Evolutionary conservation across 2,113 vertebrate species (phyloP).

Genomic region (Halichoeres trimaculatus): DNA sequence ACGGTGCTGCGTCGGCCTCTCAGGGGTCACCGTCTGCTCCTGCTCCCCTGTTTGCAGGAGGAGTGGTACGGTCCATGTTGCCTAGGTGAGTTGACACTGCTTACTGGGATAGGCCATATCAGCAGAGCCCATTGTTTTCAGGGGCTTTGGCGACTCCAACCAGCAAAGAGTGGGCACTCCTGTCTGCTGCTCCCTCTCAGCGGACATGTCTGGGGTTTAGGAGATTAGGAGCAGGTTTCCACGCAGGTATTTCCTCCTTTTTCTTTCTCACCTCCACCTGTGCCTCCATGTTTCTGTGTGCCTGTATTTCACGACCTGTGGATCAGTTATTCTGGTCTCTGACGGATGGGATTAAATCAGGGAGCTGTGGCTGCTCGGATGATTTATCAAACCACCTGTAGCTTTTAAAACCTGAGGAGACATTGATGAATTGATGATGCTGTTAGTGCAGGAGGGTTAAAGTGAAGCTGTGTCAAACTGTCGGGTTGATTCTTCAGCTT

Average conservation of each 20-base stretch:
- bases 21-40: not conserved
- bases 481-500: too few relatives aligned
- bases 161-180: conserved; percentile 34
- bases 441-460: not conserved
- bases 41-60: conserved; percentile 41
- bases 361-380: not conserved
- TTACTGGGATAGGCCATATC: conserved; percentile 71
- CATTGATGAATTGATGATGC: not conserved
- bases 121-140: conserved; percentile 74
- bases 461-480: not conserved
- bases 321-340: conserved; percentile 34
- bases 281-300: not conserved
- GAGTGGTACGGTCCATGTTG: conserved; percentile 74
- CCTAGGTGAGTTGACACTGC: conserved; percentile 77
- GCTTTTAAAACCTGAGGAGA: too few relatives aligned
- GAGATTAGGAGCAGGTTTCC: conserved; percentile 39
- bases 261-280: not conserved
- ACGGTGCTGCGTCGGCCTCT: fast-evolving
- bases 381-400: not conserved
- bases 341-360: conserved; percentile 35
- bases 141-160: conserved; percentile 54
- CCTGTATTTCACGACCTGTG: conserved; percentile 8
- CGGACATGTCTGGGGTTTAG: conserved; percentile 51
- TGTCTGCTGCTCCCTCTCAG: not conserved
- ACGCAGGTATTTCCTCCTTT: conserved; percentile 56